Conservation (phyloP, 2,113 vertebrate genomes). For the Cyprinodon brontotheroides region DNA sequence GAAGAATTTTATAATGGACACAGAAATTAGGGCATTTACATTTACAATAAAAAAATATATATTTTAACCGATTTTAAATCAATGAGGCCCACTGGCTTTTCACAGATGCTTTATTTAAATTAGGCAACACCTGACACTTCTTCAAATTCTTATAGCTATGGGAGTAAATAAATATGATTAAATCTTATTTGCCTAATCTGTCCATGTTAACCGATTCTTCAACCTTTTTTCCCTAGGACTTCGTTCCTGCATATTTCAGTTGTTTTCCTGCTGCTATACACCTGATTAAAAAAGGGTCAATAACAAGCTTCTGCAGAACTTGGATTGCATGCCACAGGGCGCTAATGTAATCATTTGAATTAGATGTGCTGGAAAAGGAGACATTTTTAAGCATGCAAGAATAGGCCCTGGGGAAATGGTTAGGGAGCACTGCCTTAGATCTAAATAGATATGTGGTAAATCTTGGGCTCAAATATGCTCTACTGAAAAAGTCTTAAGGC, state of each 20-base stretch:
- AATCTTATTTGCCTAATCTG: neutral
- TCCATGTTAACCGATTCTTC: neutral
- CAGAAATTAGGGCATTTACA: neutral
- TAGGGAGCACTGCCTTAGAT: no score
- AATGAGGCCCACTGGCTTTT: neutral
- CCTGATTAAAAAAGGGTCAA: neutral
- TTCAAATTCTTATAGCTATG: neutral
- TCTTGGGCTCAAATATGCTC: no score
- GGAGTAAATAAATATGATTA: neutral
- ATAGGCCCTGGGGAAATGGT: no score
- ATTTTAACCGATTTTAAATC: neutral
- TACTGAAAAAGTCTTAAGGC: no score
- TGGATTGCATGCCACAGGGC: neutral
- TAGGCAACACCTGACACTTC: neutral
- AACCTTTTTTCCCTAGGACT: neutral
- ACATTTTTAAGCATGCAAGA: no score
- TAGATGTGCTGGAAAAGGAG: neutral
- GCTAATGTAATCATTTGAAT: neutral
- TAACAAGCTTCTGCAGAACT: neutral
- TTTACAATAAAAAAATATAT: neutral
- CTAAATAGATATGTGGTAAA: no score
- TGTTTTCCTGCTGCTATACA: neutral
- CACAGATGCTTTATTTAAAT: neutral
- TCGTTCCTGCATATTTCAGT: neutral
- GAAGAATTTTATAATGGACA: neutral